Evolutionary conservation across 2,113 vertebrate genomes (phyloP).

Genomic region (Ciconia maguari): DNA sequence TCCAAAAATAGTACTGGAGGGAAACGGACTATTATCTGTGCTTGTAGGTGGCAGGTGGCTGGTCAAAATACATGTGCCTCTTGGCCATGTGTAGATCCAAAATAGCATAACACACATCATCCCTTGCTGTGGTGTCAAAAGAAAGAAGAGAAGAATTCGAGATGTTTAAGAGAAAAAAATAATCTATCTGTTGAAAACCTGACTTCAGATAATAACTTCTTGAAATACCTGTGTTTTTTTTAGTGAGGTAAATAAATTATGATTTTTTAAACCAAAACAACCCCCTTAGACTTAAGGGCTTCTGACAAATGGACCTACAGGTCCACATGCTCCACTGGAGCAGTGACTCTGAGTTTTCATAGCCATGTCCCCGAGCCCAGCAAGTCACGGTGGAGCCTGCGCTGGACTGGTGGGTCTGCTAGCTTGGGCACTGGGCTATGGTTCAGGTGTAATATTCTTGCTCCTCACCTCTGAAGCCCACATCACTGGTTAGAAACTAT

Average conservation of each 20-base stretch:
- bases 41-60: background rate
- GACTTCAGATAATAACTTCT: background rate
- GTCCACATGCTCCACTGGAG: background rate
- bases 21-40: background rate
- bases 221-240: background rate
- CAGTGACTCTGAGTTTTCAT: background rate
- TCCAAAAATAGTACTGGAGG: background rate
- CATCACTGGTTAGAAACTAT: background rate
- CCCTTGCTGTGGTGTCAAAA: background rate
- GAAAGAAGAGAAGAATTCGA: background rate
- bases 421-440: background rate
- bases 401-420: background rate
- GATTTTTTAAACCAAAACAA: background rate
- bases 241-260: background rate
- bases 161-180: background rate
- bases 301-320: background rate
- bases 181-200: background rate
- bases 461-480: background rate
- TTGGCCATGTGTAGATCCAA: background rate
- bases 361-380: fast-evolving
- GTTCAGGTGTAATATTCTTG: background rate
- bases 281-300: background rate
- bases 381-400: background rate
- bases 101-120: background rate
- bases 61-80: background rate